Conservation (phyloP, 1,140 invertebrate genomes). For the Leptinotarsa texana region DNA sequence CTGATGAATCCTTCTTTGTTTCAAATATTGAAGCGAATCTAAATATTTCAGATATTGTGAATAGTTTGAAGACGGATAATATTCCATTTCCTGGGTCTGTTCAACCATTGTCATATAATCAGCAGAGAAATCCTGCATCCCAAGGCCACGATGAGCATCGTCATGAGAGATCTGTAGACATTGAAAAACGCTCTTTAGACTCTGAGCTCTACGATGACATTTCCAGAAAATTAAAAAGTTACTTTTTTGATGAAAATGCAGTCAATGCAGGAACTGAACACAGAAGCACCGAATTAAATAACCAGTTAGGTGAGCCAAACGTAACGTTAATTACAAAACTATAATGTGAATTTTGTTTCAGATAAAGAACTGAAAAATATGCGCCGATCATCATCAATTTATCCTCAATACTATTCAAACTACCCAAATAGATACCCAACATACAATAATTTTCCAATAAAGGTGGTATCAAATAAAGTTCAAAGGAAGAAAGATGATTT, state of each 20-base stretch:
- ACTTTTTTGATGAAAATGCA: not conserved
- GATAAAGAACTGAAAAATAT: not conserved
- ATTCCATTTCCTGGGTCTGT: not conserved
- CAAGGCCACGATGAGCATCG: not conserved
- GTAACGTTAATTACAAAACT: not conserved
- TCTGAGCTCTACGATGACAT: not conserved
- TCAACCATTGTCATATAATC: not conserved
- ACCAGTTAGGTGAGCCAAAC: not conserved
- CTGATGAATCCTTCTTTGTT: no score
- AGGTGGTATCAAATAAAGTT: not conserved
- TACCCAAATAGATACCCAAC: not conserved
- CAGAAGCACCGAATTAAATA: not conserved
- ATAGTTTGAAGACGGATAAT: not conserved
- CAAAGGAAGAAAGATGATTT: not conserved
- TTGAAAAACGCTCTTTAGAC: not conserved
- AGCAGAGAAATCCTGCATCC: not conserved
- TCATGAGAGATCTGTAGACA: not conserved
- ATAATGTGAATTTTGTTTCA: not conserved
- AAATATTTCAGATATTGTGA: conserved; percentile 1
- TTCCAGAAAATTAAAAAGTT: not conserved
- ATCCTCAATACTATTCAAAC: not conserved
- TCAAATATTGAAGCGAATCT: no score
- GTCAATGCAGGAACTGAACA: not conserved
- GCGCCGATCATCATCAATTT: not conserved
- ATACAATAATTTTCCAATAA: not conserved